A percentile compares a stretch with the other conserved stretches of the same genome.
Conservation (phyloP, 2,888 invertebrate genomes). For the Eupithecia abbreviata region DNA sequence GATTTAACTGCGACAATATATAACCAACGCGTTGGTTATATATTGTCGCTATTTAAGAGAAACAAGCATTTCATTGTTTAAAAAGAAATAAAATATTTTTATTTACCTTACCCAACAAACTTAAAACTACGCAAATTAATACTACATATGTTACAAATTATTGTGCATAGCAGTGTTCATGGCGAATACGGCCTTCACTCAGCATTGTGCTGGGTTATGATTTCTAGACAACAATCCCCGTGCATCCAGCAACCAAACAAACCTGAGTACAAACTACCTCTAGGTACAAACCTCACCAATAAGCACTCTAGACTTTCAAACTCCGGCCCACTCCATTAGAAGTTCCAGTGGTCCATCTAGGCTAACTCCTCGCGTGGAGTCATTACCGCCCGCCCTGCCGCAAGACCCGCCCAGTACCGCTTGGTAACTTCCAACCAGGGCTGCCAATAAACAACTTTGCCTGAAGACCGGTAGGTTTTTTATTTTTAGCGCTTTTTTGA, state of each 20-base stretch:
- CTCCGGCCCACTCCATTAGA: slow-evolving; percentile 38
- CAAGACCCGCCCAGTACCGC: slow-evolving; percentile 74
- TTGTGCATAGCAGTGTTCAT: too few species aligned
- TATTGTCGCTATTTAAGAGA: too few species aligned
- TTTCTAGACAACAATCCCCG: too few species aligned
- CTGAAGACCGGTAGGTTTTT: slow-evolving; percentile 22
- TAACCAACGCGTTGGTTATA: too few species aligned
- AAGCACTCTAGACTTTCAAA: slow-evolving; percentile 28
- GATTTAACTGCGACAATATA: too few species aligned
- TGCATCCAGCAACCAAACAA: background rate
- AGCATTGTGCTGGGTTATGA: too few species aligned
- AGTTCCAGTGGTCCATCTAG: slow-evolving; percentile 53
- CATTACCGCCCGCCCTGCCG: slow-evolving; percentile 69
- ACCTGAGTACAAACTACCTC: background rate
- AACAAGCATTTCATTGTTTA: too few species aligned
- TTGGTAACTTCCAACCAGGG: slow-evolving; percentile 65
- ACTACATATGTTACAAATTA: too few species aligned
- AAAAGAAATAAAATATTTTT: too few species aligned
- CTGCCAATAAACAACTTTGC: slow-evolving; percentile 37
- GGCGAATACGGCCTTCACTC: too few species aligned
- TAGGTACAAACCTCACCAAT: slow-evolving; percentile 18
- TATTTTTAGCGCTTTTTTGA: background rate
- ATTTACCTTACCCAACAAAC: too few species aligned
- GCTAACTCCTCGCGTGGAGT: slow-evolving; percentile 55
- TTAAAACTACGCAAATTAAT: too few species aligned